Percentiles rank a stretch among this genome's conserved stretches.
These are phyloP conservation scores for Lutraria rhynchaena DNA, from an alignment of 1,140 invertebrate species.

Conservation along the genomic window DNA sequence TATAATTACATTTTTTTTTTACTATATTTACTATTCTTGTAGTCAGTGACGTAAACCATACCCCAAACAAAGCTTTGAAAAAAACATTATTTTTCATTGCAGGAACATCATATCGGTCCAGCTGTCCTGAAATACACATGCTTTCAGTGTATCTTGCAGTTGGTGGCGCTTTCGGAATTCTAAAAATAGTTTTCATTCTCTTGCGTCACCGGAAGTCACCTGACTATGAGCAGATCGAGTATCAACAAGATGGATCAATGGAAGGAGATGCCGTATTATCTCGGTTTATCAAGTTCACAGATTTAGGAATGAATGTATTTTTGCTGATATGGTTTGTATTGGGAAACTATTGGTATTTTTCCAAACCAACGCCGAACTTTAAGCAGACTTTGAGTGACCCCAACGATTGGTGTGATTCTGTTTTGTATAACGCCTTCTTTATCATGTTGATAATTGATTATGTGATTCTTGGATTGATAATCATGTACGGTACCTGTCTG, in stretches of 20 bases:
- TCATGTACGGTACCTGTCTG: too few relatives aligned
- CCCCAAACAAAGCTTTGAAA: too few relatives aligned
- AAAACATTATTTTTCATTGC: too few relatives aligned
- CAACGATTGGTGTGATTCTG: constrained; percentile 18
- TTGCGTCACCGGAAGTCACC: constrained; percentile 35
- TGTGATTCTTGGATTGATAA: not conserved
- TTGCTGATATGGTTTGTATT: constrained; percentile 19
- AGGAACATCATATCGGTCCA: constrained; percentile 8
- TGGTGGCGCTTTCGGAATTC: constrained; percentile 6
- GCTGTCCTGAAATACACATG: constrained; percentile 30
- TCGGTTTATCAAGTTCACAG: constrained; percentile 19
- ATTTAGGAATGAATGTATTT: constrained; percentile 30
- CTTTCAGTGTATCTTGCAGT: constrained; percentile 9
- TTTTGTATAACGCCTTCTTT: constrained; percentile 13
- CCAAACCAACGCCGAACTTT: constrained; percentile 12
- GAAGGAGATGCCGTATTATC: constrained; percentile 17
- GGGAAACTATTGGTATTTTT: constrained; percentile 27
- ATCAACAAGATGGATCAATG: constrained; percentile 21
- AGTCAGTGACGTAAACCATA: too few relatives aligned
- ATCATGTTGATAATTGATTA: not conserved
- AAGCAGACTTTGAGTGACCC: constrained; percentile 10
- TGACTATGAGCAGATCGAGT: constrained; percentile 12
- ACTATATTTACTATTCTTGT: too few relatives aligned
- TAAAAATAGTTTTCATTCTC: constrained; percentile 30
- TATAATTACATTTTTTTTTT: too few relatives aligned